These are phyloP conservation scores for Acanthurus tractus DNA, from an alignment of 2,797 vertebrate genomes.

Conservation along the genomic window DNA sequence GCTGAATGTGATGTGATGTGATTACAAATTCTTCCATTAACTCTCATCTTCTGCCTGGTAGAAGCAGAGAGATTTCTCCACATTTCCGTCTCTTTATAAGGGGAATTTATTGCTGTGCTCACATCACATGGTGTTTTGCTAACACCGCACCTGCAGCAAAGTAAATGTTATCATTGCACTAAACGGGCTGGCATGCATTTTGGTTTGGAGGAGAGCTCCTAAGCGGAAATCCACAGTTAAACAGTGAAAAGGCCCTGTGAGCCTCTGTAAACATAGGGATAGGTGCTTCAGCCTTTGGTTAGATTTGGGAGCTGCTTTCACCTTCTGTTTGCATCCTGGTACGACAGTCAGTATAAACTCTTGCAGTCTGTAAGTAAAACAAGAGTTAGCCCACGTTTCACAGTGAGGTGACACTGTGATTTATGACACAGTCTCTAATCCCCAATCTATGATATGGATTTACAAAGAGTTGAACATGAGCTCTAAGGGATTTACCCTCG, in stretches of 20 bases:
- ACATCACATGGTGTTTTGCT: slow-evolving; percentile 46
- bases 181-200: slow-evolving; percentile 47
- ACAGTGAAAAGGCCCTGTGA: slow-evolving; percentile 37
- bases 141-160: slow-evolving; percentile 54
- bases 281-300: slow-evolving; percentile 40
- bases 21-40: slow-evolving; percentile 69
- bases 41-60: slow-evolving; percentile 33
- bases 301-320: slow-evolving; percentile 43
- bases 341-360: slow-evolving; percentile 52
- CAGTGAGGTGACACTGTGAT: slow-evolving; percentile 6
- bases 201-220: slow-evolving; percentile 25
- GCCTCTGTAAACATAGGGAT: slow-evolving; percentile 67
- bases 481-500: slow-evolving; percentile 36
- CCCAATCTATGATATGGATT: slow-evolving; percentile 27
- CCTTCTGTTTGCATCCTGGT: slow-evolving; percentile 59
- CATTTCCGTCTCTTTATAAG: slow-evolving; percentile 25
- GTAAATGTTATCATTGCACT: slow-evolving; percentile 65
- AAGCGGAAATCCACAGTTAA: slow-evolving; percentile 63
- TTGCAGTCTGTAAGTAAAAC: slow-evolving; percentile 37
- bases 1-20: slow-evolving; percentile 55
- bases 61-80: slow-evolving; percentile 20
- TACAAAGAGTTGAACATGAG: slow-evolving; percentile 30
- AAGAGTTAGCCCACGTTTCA: slow-evolving; percentile 23
- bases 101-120: slow-evolving; percentile 47
- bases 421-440: slow-evolving; percentile 38